Percentiles rank a stretch among this genome's conserved stretches.
Evolutionary conservation across 1,140 invertebrate species (phyloP).

Genomic region (Temnothorax longispinosus): DNA sequence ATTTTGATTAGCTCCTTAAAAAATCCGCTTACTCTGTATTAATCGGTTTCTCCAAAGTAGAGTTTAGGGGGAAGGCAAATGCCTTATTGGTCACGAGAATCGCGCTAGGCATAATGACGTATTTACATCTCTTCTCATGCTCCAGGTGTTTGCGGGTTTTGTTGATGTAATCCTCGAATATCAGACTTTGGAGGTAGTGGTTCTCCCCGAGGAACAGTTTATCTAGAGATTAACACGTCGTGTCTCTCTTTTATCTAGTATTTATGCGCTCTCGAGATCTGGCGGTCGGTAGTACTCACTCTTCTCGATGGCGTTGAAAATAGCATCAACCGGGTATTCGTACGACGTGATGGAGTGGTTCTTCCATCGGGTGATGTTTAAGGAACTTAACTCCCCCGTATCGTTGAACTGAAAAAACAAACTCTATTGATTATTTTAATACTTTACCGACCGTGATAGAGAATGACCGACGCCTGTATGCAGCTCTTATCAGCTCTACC

Average conservation of each 20-base stretch:
- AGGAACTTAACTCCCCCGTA: constrained; percentile 45
- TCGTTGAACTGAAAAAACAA: constrained; percentile 9
- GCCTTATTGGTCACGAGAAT: constrained; percentile 89
- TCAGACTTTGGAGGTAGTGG: constrained; percentile 88
- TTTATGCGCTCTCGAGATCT: background rate
- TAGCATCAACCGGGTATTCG: constrained; percentile 57
- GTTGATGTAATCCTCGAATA: constrained; percentile 89
- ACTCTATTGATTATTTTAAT: constrained; percentile 6
- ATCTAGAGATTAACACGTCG: constrained; percentile 69
- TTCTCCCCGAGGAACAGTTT: constrained; percentile 90
- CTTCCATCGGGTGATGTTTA: constrained; percentile 49
- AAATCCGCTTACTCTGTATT: constrained; percentile 86
- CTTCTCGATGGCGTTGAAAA: constrained; percentile 65
- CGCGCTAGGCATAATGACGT: constrained; percentile 89
- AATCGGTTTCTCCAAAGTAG: constrained; percentile 87
- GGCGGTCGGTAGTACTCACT: constrained; percentile 55
- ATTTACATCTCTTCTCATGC: constrained; percentile 89
- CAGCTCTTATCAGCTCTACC: background rate
- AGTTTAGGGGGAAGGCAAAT: constrained; percentile 89
- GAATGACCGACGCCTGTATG: background rate
- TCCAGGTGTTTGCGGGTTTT: constrained; percentile 87
- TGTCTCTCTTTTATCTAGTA: background rate
- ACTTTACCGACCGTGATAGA: background rate
- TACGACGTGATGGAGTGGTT: constrained; percentile 50
- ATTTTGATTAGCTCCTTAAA: background rate